These are phyloP conservation scores for Lycaena phlaeas DNA, from an alignment of 2,888 invertebrate species.

Conservation along the genomic window DNA sequence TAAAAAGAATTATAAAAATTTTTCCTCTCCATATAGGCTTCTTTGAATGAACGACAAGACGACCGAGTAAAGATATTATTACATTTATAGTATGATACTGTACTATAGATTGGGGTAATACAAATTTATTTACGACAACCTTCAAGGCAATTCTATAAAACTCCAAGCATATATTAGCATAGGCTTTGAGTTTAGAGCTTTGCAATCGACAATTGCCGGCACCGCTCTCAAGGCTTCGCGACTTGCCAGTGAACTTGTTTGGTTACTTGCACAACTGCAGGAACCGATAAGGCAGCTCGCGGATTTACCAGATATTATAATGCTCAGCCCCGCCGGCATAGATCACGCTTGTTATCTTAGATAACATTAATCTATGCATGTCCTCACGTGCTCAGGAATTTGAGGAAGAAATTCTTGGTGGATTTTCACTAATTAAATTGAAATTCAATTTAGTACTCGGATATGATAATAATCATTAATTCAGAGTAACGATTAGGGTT, in stretches of 20 bases:
- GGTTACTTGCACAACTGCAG: constrained; percentile 37
- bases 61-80: too few species aligned
- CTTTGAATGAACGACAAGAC: too few species aligned
- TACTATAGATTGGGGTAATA: too few species aligned
- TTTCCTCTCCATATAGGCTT: too few species aligned
- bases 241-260: constrained; percentile 50
- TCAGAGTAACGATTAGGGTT: too few species aligned
- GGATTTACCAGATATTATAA: constrained; percentile 24
- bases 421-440: neutral
- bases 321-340: constrained; percentile 18
- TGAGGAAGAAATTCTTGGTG: constrained; percentile 2
- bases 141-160: too few species aligned
- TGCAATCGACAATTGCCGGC: neutral
- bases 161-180: too few species aligned
- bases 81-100: too few species aligned
- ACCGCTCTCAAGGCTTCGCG: constrained; percentile 16
- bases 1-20: too few species aligned
- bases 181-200: neutral
- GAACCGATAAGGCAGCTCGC: constrained; percentile 26
- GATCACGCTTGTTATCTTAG: constrained; percentile 22
- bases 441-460: neutral
- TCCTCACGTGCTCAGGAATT: constrained; percentile 13
- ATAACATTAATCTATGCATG: constrained; percentile 19
- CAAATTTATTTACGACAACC: too few species aligned
- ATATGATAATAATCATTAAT: neutral